A percentile compares a stretch with the other conserved stretches of the same genome.
phyloP scores from a whole-genome alignment of 2,888 invertebrate genomes.

The Drosophila nigricruria region DNA sequence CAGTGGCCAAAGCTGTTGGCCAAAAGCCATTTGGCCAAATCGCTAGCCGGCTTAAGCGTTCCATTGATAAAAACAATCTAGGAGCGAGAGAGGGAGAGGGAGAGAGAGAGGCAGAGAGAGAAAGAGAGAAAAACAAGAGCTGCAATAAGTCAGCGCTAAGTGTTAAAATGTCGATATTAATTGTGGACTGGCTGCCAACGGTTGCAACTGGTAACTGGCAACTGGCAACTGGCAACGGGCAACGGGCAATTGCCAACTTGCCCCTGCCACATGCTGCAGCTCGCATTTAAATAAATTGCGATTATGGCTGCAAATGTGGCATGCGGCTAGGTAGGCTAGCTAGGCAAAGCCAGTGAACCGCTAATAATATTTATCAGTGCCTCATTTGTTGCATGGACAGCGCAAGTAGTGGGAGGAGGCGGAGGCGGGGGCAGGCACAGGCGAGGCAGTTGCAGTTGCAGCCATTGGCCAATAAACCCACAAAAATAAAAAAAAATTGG shows the following conservation, averaged over 20 bases:
- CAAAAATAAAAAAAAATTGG: conserved; percentile 23
- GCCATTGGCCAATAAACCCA: conserved; percentile 65
- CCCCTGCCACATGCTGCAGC: conserved; percentile 21
- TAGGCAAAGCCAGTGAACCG: conserved; percentile 57
- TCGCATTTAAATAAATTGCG: conserved; percentile 79
- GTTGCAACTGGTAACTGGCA: conserved; percentile 20
- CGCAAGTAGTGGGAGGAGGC: background rate
- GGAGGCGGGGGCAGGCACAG: background rate
- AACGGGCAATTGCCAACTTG: conserved; percentile 9
- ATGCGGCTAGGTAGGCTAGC: conserved; percentile 28
- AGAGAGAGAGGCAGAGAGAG: background rate
- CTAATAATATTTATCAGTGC: conserved; percentile 79
- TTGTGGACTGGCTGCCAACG: conserved; percentile 72
- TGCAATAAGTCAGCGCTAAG: conserved; percentile 81
- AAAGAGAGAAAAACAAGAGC: conserved; percentile 52
- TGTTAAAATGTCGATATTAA: conserved; percentile 84
- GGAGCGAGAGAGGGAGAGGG: background rate
- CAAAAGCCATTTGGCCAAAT: conserved; percentile 38
- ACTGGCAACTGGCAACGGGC: conserved; percentile 6
- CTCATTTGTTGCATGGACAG: conserved; percentile 76
- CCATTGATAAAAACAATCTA: conserved; percentile 74
- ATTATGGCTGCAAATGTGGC: conserved; percentile 77
- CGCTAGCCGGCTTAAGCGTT: conserved; percentile 55
- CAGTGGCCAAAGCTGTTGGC: conserved; percentile 15
- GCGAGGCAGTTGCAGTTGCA: background rate